Conservation (phyloP, 1,140 invertebrate genomes). For the Zaprionus kolodkinae region DNA sequence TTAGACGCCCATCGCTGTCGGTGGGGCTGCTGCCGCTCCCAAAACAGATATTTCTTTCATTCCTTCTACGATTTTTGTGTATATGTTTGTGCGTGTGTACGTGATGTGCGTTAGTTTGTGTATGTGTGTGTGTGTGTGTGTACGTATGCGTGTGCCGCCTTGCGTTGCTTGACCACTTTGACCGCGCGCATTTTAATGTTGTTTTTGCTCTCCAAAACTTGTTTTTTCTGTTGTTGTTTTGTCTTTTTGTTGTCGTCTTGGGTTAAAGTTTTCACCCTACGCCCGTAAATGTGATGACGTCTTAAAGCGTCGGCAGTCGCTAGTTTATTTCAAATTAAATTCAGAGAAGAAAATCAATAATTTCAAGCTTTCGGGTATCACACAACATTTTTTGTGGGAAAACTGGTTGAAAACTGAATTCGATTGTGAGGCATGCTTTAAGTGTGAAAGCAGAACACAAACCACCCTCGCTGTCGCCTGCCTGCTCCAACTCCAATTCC, state of each 20-base stretch:
- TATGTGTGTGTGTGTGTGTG: slow-evolving; percentile 45
- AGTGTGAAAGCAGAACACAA: slow-evolving; percentile 62
- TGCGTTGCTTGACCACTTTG: slow-evolving; percentile 74
- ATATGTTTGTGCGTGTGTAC: slow-evolving; percentile 42
- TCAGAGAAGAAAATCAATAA: slow-evolving; percentile 67
- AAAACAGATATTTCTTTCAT: slow-evolving; percentile 56
- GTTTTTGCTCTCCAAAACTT: slow-evolving; percentile 56
- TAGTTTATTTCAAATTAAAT: slow-evolving; percentile 60
- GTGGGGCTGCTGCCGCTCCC: slow-evolving; percentile 61
- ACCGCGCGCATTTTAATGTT: slow-evolving; percentile 66
- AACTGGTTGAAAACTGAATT: slow-evolving; percentile 54
- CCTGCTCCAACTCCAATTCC: slow-evolving; percentile 31
- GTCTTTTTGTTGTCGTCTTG: slow-evolving; percentile 28
- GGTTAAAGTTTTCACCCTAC: slow-evolving; percentile 44
- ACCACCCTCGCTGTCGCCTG: slow-evolving; percentile 58
- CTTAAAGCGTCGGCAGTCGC: slow-evolving; percentile 51
- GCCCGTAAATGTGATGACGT: slow-evolving; percentile 55
- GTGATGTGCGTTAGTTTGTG: slow-evolving; percentile 28
- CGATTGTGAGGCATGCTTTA: slow-evolving; percentile 59
- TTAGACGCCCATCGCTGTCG: slow-evolving; percentile 20
- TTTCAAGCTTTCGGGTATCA: slow-evolving; percentile 70
- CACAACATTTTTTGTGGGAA: slow-evolving; percentile 45
- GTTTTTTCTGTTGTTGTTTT: slow-evolving; percentile 49
- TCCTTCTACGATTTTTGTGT: slow-evolving; percentile 33
- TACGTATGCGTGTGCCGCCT: slow-evolving; percentile 55